These are phyloP conservation scores for Pangasius krempfi DNA, from an alignment of 2,797 vertebrate species.

Conservation along the genomic window DNA sequence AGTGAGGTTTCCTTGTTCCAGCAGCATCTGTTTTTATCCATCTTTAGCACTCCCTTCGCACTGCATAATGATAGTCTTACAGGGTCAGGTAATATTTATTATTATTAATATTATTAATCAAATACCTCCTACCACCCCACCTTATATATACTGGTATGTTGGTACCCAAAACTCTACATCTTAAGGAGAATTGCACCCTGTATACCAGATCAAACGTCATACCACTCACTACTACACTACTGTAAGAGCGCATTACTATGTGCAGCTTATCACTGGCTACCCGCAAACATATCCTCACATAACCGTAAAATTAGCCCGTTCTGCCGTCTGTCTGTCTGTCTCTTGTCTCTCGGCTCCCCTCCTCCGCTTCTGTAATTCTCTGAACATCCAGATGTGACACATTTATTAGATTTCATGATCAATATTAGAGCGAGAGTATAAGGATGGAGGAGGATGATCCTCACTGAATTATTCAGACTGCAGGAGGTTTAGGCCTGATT, in stretches of 20 bases:
- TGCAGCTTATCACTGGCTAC: neutral
- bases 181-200: neutral
- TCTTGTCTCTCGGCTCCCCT: slow-evolving; percentile 9
- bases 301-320: neutral
- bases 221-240: neutral
- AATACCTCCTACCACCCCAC: neutral
- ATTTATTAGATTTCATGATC: slow-evolving; percentile 48
- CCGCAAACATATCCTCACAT: neutral
- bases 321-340: neutral
- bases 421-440: slow-evolving; percentile 14
- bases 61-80: neutral
- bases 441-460: slow-evolving; percentile 9
- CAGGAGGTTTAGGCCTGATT: slow-evolving; percentile 8
- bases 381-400: slow-evolving; percentile 24
- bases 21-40: neutral
- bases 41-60: neutral
- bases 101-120: neutral
- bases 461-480: slow-evolving; percentile 45
- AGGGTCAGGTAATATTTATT: neutral
- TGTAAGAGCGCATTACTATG: neutral
- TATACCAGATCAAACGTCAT: neutral
- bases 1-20: neutral
- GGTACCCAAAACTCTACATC: neutral
- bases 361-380: slow-evolving; percentile 19
- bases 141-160: neutral